A percentile compares a stretch with the other conserved stretches of the same genome.
Evolutionary conservation across 2,888 invertebrate genomes (phyloP).

Genomic region (Coelopa pilipes): DNA sequence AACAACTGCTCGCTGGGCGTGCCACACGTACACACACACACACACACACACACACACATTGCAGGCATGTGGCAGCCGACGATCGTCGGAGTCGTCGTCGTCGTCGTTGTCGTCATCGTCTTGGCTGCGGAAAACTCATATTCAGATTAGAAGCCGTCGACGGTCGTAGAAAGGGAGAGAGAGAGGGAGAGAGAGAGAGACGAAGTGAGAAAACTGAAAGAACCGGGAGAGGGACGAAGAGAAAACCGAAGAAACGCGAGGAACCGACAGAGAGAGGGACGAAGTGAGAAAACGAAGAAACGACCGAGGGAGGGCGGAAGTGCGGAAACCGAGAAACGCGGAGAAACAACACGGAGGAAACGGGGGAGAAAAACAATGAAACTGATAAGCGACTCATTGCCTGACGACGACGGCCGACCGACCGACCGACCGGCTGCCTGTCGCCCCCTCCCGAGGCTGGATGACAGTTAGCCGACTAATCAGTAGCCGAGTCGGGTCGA

Average conservation of each 20-base stretch:
- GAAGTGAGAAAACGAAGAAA: too few relatives aligned
- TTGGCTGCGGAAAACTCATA: slow-evolving; percentile 9
- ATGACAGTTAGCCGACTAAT: too few relatives aligned
- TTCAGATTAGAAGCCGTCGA: slow-evolving; percentile 6
- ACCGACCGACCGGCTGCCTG: not conserved
- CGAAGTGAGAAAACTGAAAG: too few relatives aligned
- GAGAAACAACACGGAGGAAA: slow-evolving; percentile 15
- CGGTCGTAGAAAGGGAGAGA: not conserved
- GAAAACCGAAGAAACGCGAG: not conserved
- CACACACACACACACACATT: too few relatives aligned
- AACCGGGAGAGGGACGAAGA: not conserved
- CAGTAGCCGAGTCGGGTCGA: too few relatives aligned
- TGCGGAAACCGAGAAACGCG: slow-evolving; percentile 1
- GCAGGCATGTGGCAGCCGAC: not conserved
- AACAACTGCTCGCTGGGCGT: not conserved
- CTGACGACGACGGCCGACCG: slow-evolving; percentile 1
- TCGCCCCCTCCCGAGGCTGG: not conserved
- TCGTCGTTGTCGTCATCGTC: too few relatives aligned
- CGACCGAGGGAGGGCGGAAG: too few relatives aligned
- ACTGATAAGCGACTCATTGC: slow-evolving; percentile 29
- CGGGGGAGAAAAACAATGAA: slow-evolving; percentile 22
- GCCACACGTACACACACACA: slow-evolving; percentile 2
- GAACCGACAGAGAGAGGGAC: not conserved
- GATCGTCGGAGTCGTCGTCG: not conserved
- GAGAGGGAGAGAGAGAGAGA: not conserved